Conservation (phyloP, 2,113 vertebrate genomes). For the Glaucomys volans region DNA sequence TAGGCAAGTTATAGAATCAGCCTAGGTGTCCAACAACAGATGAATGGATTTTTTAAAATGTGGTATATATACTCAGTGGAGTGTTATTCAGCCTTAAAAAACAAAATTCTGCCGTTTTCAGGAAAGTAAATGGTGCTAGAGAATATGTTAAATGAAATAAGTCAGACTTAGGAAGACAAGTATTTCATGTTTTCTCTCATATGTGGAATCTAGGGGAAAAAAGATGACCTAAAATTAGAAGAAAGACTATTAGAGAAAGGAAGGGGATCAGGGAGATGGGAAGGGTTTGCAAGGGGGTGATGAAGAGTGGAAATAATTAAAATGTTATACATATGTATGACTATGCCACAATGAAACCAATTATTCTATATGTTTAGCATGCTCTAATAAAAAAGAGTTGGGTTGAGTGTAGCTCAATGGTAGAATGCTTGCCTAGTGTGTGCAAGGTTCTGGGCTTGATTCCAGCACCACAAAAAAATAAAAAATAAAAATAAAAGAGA, state of each 20-base stretch:
- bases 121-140: neutral
- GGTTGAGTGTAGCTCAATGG: no score
- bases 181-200: neutral
- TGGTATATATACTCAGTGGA: neutral
- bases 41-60: neutral
- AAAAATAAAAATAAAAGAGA: no score
- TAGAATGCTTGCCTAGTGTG: no score
- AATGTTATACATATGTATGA: neutral
- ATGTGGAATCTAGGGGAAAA: neutral
- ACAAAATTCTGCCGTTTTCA: neutral
- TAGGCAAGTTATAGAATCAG: neutral
- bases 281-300: neutral
- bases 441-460: no score
- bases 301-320: neutral
- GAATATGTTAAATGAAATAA: neutral
- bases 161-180: neutral
- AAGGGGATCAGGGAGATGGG: neutral
- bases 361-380: neutral
- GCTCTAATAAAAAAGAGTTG: neutral
- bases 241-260: neutral
- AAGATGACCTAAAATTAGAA: neutral
- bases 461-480: no score
- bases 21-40: neutral
- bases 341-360: neutral
- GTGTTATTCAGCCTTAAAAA: neutral